Evolutionary conservation across 1,140 invertebrate species (phyloP).

Genomic region (Drosophila serrata): DNA sequence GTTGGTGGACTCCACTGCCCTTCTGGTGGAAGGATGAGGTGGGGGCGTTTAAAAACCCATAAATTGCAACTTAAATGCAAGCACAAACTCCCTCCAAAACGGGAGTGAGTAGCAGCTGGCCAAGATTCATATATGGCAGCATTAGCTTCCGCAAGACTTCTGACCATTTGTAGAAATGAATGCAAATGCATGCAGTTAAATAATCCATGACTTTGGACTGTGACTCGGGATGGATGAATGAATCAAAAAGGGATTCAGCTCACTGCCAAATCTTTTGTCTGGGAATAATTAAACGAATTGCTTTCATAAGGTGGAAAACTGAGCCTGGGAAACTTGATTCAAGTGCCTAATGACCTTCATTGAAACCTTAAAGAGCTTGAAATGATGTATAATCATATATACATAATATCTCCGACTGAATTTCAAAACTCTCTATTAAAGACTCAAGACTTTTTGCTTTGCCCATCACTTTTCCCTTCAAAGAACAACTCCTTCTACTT

Average conservation of each 20-base stretch:
- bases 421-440: neutral
- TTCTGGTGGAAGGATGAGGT: neutral
- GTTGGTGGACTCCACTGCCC: neutral
- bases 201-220: constrained; percentile 29
- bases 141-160: constrained; percentile 55
- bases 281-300: constrained; percentile 32
- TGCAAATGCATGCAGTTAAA: constrained; percentile 58
- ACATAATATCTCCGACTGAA: neutral
- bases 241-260: constrained; percentile 16
- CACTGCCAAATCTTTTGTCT: constrained; percentile 10
- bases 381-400: too few species aligned
- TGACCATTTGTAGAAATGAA: constrained; percentile 50
- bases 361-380: neutral
- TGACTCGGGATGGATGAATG: constrained; percentile 3
- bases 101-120: constrained; percentile 21
- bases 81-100: neutral
- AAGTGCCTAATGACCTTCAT: neutral
- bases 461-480: neutral
- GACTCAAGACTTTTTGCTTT: neutral
- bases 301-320: constrained; percentile 7
- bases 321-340: neutral
- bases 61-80: constrained; percentile 59
- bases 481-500: neutral
- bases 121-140: constrained; percentile 37
- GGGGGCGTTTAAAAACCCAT: constrained; percentile 66